Percentiles rank a stretch among this genome's conserved stretches.
phyloP scores from a whole-genome alignment of 2,113 vertebrate genomes.

The Myodes glareolus region DNA sequence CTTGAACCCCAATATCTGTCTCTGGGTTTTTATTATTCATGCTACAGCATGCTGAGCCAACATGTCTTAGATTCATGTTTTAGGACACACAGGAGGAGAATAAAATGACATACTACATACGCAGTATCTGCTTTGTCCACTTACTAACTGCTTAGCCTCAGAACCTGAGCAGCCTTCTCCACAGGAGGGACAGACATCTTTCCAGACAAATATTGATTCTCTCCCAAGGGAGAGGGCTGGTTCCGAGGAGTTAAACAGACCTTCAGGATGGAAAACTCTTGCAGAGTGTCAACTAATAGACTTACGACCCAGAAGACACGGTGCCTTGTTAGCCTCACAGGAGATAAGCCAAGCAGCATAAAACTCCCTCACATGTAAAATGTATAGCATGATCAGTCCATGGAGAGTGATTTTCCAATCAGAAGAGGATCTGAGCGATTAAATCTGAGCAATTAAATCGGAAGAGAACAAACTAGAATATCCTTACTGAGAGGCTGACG shows the following conservation, averaged over 20 bases:
- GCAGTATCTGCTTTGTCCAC: background rate
- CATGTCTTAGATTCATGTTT: background rate
- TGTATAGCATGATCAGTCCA: background rate
- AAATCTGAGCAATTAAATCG: background rate
- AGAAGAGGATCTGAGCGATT: slow-evolving; percentile 27
- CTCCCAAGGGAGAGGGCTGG: background rate
- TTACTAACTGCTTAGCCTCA: background rate
- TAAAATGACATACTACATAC: fast-evolving
- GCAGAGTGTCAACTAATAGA: background rate
- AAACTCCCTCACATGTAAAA: slow-evolving; percentile 23
- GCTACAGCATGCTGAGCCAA: background rate
- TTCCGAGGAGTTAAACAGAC: background rate
- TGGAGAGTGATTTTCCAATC: background rate
- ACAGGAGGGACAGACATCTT: background rate
- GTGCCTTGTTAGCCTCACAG: background rate
- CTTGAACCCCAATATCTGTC: too few relatives aligned
- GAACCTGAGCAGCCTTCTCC: background rate
- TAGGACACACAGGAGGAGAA: background rate
- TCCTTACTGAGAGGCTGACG: background rate
- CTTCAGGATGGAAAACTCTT: background rate
- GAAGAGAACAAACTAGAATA: background rate
- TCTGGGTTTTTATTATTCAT: too few relatives aligned
- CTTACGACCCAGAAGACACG: background rate
- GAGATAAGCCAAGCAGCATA: background rate
- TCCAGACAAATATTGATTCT: background rate